Conservation (phyloP, 2,888 invertebrate genomes). For the Standfussiana lucernea region DNA sequence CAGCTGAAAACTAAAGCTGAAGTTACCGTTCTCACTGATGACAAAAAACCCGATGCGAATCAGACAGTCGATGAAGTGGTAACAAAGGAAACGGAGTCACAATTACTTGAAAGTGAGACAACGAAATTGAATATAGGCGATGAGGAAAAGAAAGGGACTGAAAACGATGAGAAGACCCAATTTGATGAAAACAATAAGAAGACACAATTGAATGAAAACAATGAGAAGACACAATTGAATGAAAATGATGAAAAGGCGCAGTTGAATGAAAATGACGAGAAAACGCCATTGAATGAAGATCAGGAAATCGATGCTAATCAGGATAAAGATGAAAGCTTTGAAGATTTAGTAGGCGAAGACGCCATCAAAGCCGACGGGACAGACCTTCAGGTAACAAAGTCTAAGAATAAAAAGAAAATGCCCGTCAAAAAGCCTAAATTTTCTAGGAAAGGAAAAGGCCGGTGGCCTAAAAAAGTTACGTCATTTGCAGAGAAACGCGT, state of each 20-base stretch:
- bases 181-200: background rate
- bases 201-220: background rate
- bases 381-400: conserved; percentile 20
- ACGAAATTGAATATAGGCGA: conserved; percentile 14
- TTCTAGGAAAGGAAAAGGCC: conserved; percentile 65
- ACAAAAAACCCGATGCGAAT: background rate
- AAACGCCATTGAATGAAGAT: conserved; percentile 14
- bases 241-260: background rate
- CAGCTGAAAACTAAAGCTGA: conserved; percentile 21
- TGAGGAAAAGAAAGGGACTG: conserved; percentile 1
- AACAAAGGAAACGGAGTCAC: conserved; percentile 24
- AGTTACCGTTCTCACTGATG: conserved; percentile 5
- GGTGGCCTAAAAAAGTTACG: conserved; percentile 48
- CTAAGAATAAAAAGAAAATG: conserved; percentile 56
- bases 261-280: background rate
- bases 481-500: conserved; percentile 63
- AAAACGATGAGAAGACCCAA: background rate
- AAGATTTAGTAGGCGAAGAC: conserved; percentile 38
- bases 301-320: conserved; percentile 31
- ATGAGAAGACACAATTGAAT: background rate
- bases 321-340: conserved; percentile 39
- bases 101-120: background rate
- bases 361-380: conserved; percentile 27
- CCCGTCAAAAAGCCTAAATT: conserved; percentile 46
- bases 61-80: conserved; percentile 8